phyloP scores from a whole-genome alignment of 2,113 vertebrate genomes.

The Pelvicachromis taeniatus region DNA sequence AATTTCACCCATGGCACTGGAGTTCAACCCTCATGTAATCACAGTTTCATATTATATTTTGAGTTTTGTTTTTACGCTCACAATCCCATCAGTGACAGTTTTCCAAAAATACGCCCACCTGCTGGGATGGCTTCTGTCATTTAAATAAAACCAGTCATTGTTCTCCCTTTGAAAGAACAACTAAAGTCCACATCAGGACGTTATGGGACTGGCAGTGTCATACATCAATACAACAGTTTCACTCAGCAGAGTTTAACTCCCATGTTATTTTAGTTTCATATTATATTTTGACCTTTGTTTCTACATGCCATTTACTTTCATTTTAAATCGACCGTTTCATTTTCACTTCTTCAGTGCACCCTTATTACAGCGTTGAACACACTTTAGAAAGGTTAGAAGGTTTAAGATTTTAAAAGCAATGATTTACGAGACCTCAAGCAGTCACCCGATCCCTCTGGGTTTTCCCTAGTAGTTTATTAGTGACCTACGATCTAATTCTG shows the following conservation, averaged over 20 bases:
- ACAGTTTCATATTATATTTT: background rate
- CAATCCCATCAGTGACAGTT: background rate
- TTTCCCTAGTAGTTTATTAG: background rate
- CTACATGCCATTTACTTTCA: background rate
- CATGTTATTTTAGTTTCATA: background rate
- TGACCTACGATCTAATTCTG: no score
- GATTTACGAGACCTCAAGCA: background rate
- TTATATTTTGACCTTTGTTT: background rate
- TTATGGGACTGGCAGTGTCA: background rate
- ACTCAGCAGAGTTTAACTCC: background rate
- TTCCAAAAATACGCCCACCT: background rate
- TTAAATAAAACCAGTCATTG: background rate
- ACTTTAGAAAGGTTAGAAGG: background rate
- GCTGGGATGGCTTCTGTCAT: background rate
- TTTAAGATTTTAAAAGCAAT: background rate
- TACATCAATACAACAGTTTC: background rate
- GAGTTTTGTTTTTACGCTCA: background rate
- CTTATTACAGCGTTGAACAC: background rate
- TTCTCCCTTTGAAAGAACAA: background rate
- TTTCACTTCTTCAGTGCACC: background rate
- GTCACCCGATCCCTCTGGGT: background rate
- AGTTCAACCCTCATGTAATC: background rate
- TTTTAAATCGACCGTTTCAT: background rate
- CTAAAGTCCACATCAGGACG: background rate
- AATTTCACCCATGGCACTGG: background rate